A percentile compares a stretch with the other conserved stretches of the same genome.
These are phyloP conservation scores for Drepana falcataria DNA, from an alignment of 2,888 invertebrate genomes.

Conservation along the genomic window DNA sequence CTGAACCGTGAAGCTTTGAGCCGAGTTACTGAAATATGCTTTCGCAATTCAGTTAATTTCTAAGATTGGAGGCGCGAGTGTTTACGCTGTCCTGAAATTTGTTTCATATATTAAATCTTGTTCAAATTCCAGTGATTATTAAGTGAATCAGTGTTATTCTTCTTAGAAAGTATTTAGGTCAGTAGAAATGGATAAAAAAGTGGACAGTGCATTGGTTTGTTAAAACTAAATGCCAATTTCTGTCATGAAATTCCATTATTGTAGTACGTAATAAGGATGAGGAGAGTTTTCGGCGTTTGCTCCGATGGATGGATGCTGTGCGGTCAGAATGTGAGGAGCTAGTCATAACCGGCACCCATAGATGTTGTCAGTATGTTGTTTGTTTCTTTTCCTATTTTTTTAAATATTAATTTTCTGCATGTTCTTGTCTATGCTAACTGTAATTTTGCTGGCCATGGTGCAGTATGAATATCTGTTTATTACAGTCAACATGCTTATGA, in stretches of 20 bases:
- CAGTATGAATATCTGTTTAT: neutral
- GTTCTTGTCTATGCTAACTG: neutral
- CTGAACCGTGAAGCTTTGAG: constrained; percentile 33
- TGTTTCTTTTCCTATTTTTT: constrained; percentile 38
- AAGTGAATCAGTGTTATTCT: no score
- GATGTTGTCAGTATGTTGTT: constrained; percentile 76
- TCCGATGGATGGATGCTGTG: constrained; percentile 74
- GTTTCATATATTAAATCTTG: no score
- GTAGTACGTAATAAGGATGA: constrained; percentile 50
- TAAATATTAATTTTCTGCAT: constrained; percentile 22
- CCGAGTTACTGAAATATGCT: constrained; percentile 32
- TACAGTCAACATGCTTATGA: no score
- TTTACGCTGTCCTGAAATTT: neutral
- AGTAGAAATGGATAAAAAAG: no score
- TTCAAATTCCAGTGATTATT: no score
- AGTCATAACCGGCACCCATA: constrained; percentile 54
- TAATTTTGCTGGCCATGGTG: neutral
- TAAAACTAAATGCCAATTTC: constrained; percentile 43
- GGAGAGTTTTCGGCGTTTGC: constrained; percentile 76
- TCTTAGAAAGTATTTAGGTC: no score
- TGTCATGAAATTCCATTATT: constrained; percentile 31
- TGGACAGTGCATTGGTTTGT: no score
- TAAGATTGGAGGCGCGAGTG: neutral
- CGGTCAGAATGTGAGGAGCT: constrained; percentile 75
- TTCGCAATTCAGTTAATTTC: constrained; percentile 26